Percentiles rank a stretch among this genome's conserved stretches.
Evolutionary conservation across 1,140 invertebrate genomes (phyloP).

Genomic region (Habropoda laboriosa): DNA sequence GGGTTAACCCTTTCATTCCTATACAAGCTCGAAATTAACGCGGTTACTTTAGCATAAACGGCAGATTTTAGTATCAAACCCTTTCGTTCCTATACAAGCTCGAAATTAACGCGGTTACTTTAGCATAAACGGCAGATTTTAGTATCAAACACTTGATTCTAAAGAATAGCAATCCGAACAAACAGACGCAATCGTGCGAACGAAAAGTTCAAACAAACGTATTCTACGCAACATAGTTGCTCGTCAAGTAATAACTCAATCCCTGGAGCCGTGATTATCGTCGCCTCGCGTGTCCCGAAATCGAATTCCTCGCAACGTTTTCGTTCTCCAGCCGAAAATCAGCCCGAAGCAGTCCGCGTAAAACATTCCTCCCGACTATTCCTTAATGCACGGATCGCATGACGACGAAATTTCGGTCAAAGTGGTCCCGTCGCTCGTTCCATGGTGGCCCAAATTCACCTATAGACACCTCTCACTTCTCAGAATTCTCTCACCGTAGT

Average conservation of each 20-base stretch:
- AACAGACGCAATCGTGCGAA: no score
- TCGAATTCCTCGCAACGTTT: slow-evolving; percentile 19
- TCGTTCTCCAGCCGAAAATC: slow-evolving; percentile 50
- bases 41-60: no score
- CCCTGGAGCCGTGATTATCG: slow-evolving; percentile 15
- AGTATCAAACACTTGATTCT: no score
- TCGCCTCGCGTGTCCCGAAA: slow-evolving; percentile 37
- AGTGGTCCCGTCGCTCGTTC: neutral
- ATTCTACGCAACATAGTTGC: no score
- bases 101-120: no score
- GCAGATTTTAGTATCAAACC: no score
- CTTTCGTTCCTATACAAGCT: no score
- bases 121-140: no score
- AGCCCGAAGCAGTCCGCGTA: slow-evolving; percentile 50
- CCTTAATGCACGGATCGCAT: slow-evolving; percentile 76
- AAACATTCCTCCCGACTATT: slow-evolving; percentile 47
- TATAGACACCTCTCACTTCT: neutral
- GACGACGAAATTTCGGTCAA: slow-evolving; percentile 64
- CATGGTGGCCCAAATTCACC: neutral
- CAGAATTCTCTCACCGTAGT: neutral
- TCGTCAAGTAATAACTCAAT: slow-evolving; percentile 44
- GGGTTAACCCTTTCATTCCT: no score
- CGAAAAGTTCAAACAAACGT: no score
- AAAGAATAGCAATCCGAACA: no score
- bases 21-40: no score